These are phyloP conservation scores for Centropus bengalensis DNA, from an alignment of 2,113 vertebrate genomes.

Conservation along the genomic window DNA sequence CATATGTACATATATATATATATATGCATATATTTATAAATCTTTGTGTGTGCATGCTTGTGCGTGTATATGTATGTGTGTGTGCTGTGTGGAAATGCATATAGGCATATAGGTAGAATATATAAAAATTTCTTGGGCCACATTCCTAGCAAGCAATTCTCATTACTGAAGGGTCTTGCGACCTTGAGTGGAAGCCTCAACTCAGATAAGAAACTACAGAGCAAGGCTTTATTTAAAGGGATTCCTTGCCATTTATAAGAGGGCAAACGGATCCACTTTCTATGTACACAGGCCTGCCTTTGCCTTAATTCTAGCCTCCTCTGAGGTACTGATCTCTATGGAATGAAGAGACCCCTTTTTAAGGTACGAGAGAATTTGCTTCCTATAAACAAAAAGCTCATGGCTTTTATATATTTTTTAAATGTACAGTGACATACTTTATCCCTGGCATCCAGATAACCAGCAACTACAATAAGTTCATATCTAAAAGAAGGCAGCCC, in stretches of 20 bases:
- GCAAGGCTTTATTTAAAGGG: not conserved
- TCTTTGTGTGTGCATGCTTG: not conserved
- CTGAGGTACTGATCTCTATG: conserved; percentile 13
- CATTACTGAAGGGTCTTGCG: not conserved
- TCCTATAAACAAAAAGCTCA: not conserved
- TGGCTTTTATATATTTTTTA: not conserved
- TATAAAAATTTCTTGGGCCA: not conserved
- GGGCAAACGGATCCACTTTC: not conserved
- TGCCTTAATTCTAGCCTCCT: conserved; percentile 61
- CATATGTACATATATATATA: not conserved
- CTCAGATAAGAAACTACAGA: not conserved
- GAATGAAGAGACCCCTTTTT: conserved; percentile 36
- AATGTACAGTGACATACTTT: not conserved
- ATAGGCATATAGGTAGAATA: not conserved
- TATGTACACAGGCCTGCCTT: not conserved
- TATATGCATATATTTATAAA: not conserved
- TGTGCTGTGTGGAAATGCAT: not conserved
- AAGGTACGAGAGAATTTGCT: not conserved
- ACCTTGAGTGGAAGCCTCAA: not conserved
- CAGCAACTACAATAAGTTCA: not conserved
- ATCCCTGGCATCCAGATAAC: not conserved
- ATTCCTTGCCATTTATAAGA: not conserved
- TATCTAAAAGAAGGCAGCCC: not conserved
- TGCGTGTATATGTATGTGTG: not conserved
- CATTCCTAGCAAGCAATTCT: not conserved